Base-by-base conservation (phyloP, 2,113 vertebrate genomes). In the Scomber scombrus region DNA sequence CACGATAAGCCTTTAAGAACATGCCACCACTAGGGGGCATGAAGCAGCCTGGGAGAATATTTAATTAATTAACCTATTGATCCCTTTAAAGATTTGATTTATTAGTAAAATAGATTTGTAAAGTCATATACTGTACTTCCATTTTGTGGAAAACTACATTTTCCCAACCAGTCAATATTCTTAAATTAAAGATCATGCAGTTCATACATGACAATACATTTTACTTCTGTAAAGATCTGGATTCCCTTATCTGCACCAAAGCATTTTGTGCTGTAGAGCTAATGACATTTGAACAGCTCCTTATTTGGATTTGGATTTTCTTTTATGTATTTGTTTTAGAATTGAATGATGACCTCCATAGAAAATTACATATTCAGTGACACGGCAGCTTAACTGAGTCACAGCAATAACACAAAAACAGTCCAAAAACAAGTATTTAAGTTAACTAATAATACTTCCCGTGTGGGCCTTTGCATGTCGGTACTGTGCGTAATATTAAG, bases 1-100 rank as follows among this genome's bases (percentile, higher is more conserved):
- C 3, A 50, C 49, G n/a, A 56, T n/a, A 14, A 18, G 6, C 19
- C 46, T 16, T 67, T 60, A 75, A 21, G 12, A 55, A 7, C 13
- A n/a, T 55, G n/a, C n/a, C 13, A 81, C 87, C 90, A 71, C 86
- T 74, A 87, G 88, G 79, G 90, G 88, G 84, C 84, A 47, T 23
- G 5, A 64, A 66, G n/a, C 12, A 26, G 23, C 16, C 52, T 46
- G 47, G 15, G 3, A 49, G n/a, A 26, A 5, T 47, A 56, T 54
- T 40, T 40, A 40, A 40, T 52, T 9, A 49, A 50, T 51, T 10
- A 34, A 54, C 5, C 1, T 4, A 29, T 40, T 31, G 9, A 40
- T n/a, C 4, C 21, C 45, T n/a, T 26, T 9, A 3, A 51, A 69
- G 29, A 50, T 50, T 63, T 57, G 11, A 51, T 60, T 70, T 11